Evolutionary conservation across 2,797 vertebrate genomes (phyloP).

Genomic region (Hypotaenidia okinawae): DNA sequence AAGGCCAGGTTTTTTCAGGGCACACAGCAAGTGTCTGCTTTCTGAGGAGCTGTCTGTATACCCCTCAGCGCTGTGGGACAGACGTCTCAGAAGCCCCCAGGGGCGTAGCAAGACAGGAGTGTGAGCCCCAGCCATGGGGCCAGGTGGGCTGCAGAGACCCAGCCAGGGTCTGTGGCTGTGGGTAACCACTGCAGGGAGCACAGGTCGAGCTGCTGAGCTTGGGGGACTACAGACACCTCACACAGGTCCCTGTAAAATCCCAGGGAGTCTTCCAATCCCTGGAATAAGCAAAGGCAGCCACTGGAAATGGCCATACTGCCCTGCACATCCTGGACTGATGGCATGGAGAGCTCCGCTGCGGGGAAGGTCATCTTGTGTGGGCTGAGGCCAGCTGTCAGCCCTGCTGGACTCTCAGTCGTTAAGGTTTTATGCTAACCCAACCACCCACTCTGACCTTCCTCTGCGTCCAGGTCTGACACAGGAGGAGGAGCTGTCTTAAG

Average conservation of each 20-base stretch:
- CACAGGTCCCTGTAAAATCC: neutral
- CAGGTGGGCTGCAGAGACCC: neutral
- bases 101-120: neutral
- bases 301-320: neutral
- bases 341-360: neutral
- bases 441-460: neutral
- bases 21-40: neutral
- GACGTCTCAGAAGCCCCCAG: accelerated
- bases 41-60: neutral
- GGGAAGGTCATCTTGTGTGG: neutral
- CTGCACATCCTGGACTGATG: neutral
- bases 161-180: neutral
- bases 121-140: neutral
- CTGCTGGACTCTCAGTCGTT: neutral
- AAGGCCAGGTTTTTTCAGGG: neutral
- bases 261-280: neutral
- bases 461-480: neutral
- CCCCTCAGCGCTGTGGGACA: neutral
- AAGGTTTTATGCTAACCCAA: neutral
- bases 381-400: neutral
- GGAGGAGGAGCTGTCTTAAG: neutral
- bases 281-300: neutral
- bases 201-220: neutral
- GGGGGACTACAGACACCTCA: neutral
- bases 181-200: neutral